Percentiles rank a stretch among this genome's conserved stretches.
These are phyloP conservation scores for Tenebrio molitor DNA, from an alignment of 1,140 invertebrate species.

Conservation along the genomic window DNA sequence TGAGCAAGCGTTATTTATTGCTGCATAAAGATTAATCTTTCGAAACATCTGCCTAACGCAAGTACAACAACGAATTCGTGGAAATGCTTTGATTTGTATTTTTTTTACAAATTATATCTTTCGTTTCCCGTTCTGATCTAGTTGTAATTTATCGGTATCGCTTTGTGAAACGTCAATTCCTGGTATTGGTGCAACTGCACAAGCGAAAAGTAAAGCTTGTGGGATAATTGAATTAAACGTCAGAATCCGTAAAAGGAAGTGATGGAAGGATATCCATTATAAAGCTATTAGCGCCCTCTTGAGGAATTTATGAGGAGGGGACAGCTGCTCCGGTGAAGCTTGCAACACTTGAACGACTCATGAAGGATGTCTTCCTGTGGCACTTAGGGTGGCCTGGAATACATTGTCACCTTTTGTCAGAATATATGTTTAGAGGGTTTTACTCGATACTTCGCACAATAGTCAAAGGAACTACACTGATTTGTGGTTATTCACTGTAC, in stretches of 20 bases:
- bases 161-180: too few species aligned
- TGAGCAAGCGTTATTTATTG: too few species aligned
- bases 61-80: too few species aligned
- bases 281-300: slow-evolving; percentile 55
- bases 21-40: too few species aligned
- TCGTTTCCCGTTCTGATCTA: too few species aligned
- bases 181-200: too few species aligned
- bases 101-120: too few species aligned
- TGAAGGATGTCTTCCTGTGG: slow-evolving; percentile 53
- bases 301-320: slow-evolving; percentile 44
- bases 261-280: slow-evolving; percentile 51
- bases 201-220: neutral
- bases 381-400: slow-evolving; percentile 52
- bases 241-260: slow-evolving; percentile 39
- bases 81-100: too few species aligned
- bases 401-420: slow-evolving; percentile 56
- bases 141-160: too few species aligned
- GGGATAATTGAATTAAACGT: slow-evolving; percentile 33
- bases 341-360: slow-evolving; percentile 46
- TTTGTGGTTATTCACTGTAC: slow-evolving; percentile 53
- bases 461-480: slow-evolving; percentile 55
- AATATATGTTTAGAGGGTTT: slow-evolving; percentile 51
- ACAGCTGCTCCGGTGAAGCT: slow-evolving; percentile 48
- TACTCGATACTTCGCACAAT: slow-evolving; percentile 53
- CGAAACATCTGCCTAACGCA: too few species aligned